These are phyloP conservation scores for Beris morrisii DNA, from an alignment of 2,888 invertebrate genomes.

Conservation along the genomic window DNA sequence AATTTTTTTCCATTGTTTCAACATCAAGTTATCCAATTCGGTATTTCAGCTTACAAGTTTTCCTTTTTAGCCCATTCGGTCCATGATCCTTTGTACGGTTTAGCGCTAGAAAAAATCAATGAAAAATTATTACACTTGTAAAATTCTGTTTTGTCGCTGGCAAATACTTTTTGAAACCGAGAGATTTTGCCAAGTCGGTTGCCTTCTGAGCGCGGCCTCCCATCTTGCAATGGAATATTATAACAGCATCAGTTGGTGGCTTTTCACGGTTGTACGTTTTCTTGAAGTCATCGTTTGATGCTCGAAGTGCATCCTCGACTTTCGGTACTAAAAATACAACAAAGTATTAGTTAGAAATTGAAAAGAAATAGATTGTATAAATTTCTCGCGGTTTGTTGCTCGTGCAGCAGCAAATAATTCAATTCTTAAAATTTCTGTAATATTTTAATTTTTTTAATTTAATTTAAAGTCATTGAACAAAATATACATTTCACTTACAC, in stretches of 20 bases:
- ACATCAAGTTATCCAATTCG: background rate
- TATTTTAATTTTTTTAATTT: no score
- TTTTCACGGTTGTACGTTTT: conserved; percentile 58
- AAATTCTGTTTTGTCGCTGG: conserved; percentile 17
- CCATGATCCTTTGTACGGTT: conserved; percentile 55
- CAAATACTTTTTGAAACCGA: conserved; percentile 51
- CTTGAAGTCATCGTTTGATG: conserved; percentile 50
- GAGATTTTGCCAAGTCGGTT: conserved; percentile 57
- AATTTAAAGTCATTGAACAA: no score
- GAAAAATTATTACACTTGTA: background rate
- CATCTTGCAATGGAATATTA: conserved; percentile 71
- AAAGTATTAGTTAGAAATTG: background rate
- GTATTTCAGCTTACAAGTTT: conserved; percentile 20
- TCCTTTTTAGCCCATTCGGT: conserved; percentile 53
- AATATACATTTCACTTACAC: no score
- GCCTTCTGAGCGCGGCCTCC: conserved; percentile 71
- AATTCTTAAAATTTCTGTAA: no score
- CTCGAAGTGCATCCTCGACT: conserved; percentile 47
- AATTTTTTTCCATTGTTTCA: conserved; percentile 6
- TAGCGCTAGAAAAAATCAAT: conserved; percentile 45
- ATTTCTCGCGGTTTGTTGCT: background rate
- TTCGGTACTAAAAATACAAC: conserved; percentile 46
- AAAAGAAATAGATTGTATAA: background rate
- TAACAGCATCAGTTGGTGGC: conserved; percentile 61
- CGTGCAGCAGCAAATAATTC: background rate